A percentile compares a stretch with the other conserved stretches of the same genome.
Evolutionary conservation across 2,797 vertebrate genomes (phyloP).

Genomic region (Gymnoscopelus braueri): DNA sequence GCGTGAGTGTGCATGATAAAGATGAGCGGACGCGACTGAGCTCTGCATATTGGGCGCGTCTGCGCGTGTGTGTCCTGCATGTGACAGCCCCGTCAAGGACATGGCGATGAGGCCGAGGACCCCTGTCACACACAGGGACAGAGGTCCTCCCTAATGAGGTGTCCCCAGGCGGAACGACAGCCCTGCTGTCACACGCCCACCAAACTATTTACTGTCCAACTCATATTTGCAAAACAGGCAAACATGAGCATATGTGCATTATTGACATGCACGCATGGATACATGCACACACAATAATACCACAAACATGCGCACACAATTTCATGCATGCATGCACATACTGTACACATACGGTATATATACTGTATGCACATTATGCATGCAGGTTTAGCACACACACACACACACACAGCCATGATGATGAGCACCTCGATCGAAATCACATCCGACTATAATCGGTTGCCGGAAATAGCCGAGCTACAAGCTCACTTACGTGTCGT

Average conservation of each 20-base stretch:
- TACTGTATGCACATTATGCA: too few relatives aligned
- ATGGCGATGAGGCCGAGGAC: slow-evolving; percentile 5
- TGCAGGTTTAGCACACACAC: neutral
- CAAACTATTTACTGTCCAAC: too few relatives aligned
- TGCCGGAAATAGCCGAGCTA: too few relatives aligned
- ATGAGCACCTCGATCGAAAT: neutral
- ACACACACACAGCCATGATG: neutral
- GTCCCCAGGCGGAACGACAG: slow-evolving; percentile 43
- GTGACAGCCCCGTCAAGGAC: slow-evolving; percentile 62
- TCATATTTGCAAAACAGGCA: too few relatives aligned
- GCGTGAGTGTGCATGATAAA: too few relatives aligned
- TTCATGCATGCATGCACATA: neutral
- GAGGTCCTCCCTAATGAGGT: slow-evolving; percentile 48
- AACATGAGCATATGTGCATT: too few relatives aligned
- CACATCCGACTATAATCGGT: too few relatives aligned
- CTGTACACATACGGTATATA: neutral
- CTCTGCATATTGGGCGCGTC: too few relatives aligned
- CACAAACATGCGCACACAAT: too few relatives aligned
- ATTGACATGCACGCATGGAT: neutral
- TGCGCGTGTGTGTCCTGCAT: neutral
- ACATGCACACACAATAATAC: slow-evolving; percentile 7
- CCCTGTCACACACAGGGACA: slow-evolving; percentile 37
- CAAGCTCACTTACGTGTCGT: too few relatives aligned
- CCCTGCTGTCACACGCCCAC: slow-evolving; percentile 38
- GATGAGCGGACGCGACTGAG: too few relatives aligned